Evolutionary conservation across 53 echinoderm and acorn worm genomes (phyloP).

Genomic region (Hippasteria phrygiana): DNA sequence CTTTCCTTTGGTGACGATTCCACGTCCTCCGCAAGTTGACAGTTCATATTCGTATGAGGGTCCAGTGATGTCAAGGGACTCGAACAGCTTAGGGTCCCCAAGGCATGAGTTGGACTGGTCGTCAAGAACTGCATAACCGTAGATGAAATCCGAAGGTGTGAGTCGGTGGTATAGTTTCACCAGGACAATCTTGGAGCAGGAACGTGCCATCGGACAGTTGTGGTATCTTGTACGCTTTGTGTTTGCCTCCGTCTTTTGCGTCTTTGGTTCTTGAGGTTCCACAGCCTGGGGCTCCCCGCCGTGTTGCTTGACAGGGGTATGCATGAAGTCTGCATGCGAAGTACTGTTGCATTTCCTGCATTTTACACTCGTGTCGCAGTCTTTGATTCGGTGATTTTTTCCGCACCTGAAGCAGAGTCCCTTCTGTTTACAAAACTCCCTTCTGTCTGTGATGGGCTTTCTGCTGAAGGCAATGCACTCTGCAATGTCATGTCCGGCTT

Average conservation of each 20-base stretch:
- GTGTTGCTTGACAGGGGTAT: background rate
- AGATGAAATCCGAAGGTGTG: slow-evolving; percentile 30
- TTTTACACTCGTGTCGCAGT: background rate
- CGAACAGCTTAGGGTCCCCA: slow-evolving; percentile 48
- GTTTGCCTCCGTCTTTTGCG: slow-evolving; percentile 5
- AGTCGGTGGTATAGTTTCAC: slow-evolving; percentile 50
- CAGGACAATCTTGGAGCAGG: slow-evolving; percentile 67
- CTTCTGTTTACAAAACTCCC: slow-evolving; percentile 5
- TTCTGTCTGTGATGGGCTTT: background rate
- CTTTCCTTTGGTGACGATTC: slow-evolving; percentile 12
- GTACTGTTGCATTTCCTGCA: slow-evolving; percentile 15
- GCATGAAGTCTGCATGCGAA: slow-evolving; percentile 13
- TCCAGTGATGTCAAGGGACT: slow-evolving; percentile 18
- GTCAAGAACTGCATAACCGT: slow-evolving; percentile 65
- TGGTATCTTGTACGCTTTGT: slow-evolving; percentile 59
- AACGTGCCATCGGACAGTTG: slow-evolving; percentile 27
- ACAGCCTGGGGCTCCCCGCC: background rate
- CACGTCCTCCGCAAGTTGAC: slow-evolving; percentile 60
- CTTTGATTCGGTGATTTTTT: background rate
- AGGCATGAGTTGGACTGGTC: slow-evolving; percentile 65
- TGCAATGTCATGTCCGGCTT: background rate
- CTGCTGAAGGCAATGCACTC: slow-evolving; percentile 22
- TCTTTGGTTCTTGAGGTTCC: background rate
- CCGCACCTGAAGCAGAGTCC: slow-evolving; percentile 9
- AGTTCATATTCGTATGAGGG: slow-evolving; percentile 54